These are phyloP conservation scores for Trichonephila inaurata DNA, from an alignment of 1,140 invertebrate genomes.

Conservation along the genomic window DNA sequence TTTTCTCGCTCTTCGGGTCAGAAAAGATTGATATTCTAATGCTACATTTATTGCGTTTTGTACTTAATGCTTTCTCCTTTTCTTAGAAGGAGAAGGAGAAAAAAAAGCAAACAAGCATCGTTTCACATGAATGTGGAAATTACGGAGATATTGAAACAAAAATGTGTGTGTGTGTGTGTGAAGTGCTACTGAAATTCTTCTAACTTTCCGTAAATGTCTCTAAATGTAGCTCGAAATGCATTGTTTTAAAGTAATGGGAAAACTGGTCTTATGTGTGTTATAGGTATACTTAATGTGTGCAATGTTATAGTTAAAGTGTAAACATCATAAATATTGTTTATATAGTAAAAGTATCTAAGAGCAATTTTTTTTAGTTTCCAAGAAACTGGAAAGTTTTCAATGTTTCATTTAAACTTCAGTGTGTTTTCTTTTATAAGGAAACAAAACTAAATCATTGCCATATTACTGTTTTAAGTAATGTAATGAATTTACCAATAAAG, in stretches of 20 bases:
- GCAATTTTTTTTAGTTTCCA: not conserved
- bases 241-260: not conserved
- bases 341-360: too few species aligned
- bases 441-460: not conserved
- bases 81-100: not conserved
- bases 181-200: not conserved
- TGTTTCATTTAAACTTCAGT: not conserved
- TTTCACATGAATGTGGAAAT: constrained; percentile 17
- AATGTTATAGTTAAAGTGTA: not conserved
- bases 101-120: not conserved
- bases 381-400: not conserved
- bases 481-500: too few species aligned
- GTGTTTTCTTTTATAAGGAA: not conserved
- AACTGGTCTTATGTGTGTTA: not conserved
- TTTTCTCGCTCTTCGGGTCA: not conserved
- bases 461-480: too few species aligned
- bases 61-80: constrained; percentile 28
- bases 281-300: not conserved
- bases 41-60: constrained; percentile 53
- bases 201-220: not conserved
- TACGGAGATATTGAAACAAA: constrained; percentile 15
- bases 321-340: not conserved
- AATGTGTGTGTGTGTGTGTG: too few species aligned
- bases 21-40: constrained; percentile 47
- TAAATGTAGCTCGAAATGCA: not conserved